These are phyloP conservation scores for Pleuronectes platessa DNA, from an alignment of 2,113 vertebrate genomes.

Conservation along the genomic window DNA sequence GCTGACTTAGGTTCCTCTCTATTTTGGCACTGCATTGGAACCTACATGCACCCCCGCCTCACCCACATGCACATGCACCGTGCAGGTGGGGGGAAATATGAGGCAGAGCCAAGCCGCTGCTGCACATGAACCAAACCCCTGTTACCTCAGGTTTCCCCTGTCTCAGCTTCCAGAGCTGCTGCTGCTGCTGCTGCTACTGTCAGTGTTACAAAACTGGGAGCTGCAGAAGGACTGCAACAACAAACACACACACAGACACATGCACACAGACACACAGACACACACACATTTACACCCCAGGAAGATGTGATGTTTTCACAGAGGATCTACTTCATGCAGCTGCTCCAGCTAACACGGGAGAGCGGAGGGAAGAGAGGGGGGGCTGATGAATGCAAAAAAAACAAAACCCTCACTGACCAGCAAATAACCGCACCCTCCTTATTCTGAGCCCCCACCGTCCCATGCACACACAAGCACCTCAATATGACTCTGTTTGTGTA, in stretches of 20 bases:
- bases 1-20: constrained; percentile 33
- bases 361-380: not conserved
- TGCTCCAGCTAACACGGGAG: constrained; percentile 39
- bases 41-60: constrained; percentile 3
- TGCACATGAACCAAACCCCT: constrained; percentile 46
- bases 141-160: constrained; percentile 29
- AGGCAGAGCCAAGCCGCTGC: constrained; percentile 35
- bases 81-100: constrained; percentile 12
- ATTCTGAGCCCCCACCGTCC: not conserved
- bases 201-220: constrained; percentile 47
- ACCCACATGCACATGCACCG: not conserved
- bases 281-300: not conserved
- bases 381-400: constrained; percentile 1
- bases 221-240: constrained; percentile 43
- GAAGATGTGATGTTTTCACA: constrained; percentile 5
- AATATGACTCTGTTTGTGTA: not conserved
- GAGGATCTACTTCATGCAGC: constrained; percentile 17
- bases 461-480: not conserved
- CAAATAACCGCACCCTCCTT: not conserved
- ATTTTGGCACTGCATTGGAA: constrained; percentile 21
- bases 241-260: not conserved
- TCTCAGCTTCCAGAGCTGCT: constrained; percentile 17
- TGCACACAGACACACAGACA: not conserved
- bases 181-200: not conserved
- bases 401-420: not conserved